Evolutionary conservation across 2,888 invertebrate genomes (phyloP).

Genomic region (Ditylenchus weischeri): DNA sequence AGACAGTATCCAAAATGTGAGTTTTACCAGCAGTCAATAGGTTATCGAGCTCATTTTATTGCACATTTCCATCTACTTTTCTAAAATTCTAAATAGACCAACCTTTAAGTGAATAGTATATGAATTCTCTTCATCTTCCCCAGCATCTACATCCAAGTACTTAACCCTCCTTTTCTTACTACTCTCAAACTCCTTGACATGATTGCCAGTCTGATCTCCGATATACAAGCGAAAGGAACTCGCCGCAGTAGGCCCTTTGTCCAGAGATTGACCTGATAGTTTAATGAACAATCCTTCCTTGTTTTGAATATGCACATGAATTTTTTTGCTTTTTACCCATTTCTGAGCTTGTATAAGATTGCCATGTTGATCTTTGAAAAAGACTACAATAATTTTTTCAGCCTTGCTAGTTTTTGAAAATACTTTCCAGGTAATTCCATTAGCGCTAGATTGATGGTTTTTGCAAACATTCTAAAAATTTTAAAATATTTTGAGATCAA

Average conservation of each 20-base stretch:
- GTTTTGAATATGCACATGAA: background rate
- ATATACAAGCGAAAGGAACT: background rate
- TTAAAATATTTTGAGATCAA: background rate
- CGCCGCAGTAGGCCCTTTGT: background rate
- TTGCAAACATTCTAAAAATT: background rate
- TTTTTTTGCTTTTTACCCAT: background rate
- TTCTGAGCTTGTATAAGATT: background rate
- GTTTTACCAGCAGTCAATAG: no score
- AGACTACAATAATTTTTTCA: background rate
- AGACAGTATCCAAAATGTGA: no score
- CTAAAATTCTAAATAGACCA: background rate
- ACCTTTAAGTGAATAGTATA: background rate
- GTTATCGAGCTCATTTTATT: no score
- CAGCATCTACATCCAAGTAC: background rate
- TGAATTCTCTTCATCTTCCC: background rate
- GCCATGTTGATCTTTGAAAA: background rate
- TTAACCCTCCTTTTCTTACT: conserved; percentile 4
- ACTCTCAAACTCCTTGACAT: background rate
- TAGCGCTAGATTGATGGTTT: background rate
- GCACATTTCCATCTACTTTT: background rate
- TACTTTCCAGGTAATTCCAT: background rate
- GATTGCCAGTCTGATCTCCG: background rate
- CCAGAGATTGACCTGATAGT: background rate
- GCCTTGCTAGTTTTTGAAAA: background rate
- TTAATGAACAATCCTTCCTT: background rate